These are phyloP conservation scores for Onthophagus taurus DNA, from an alignment of 1,140 invertebrate genomes.

Conservation along the genomic window DNA sequence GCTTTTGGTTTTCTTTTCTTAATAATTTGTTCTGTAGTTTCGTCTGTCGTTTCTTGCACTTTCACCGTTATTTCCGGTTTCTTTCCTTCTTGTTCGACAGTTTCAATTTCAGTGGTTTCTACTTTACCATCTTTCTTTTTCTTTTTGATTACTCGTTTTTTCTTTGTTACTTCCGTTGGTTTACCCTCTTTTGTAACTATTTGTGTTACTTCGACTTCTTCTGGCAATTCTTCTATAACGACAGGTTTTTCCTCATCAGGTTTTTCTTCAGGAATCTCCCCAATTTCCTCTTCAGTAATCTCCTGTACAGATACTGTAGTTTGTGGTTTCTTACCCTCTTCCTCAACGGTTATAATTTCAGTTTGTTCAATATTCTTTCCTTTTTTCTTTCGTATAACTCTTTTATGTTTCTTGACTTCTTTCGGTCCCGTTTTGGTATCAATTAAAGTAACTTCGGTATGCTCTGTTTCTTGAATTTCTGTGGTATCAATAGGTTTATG, in stretches of 20 bases:
- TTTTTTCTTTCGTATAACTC: conserved; percentile 26
- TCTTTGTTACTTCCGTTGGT: conserved; percentile 18
- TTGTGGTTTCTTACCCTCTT: conserved; percentile 30
- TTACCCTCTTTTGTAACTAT: conserved; percentile 39
- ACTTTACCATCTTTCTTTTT: conserved; percentile 25
- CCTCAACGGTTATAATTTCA: conserved; percentile 30
- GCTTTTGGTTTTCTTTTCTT: background rate
- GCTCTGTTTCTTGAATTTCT: conserved; percentile 30
- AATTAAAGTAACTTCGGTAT: conserved; percentile 35
- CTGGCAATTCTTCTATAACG: conserved; percentile 28
- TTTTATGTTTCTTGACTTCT: conserved; percentile 6
- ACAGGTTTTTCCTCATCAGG: conserved; percentile 28
- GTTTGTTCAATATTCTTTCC: conserved; percentile 28
- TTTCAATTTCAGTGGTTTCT: conserved; percentile 29
- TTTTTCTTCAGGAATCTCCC: conserved; percentile 17
- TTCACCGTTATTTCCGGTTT: conserved; percentile 31
- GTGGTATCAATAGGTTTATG: conserved; percentile 21
- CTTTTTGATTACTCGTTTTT: conserved; percentile 24
- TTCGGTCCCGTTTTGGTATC: conserved; percentile 22
- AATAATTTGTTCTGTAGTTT: conserved; percentile 28
- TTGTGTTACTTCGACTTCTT: conserved; percentile 34
- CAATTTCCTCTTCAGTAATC: conserved; percentile 16
- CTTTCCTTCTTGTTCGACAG: conserved; percentile 31
- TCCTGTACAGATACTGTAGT: conserved; percentile 30
- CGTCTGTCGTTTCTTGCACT: conserved; percentile 32